Percentiles rank a stretch among this genome's conserved stretches.
Conservation (phyloP, 2,888 invertebrate species). For the Orgyia antiqua region DNA sequence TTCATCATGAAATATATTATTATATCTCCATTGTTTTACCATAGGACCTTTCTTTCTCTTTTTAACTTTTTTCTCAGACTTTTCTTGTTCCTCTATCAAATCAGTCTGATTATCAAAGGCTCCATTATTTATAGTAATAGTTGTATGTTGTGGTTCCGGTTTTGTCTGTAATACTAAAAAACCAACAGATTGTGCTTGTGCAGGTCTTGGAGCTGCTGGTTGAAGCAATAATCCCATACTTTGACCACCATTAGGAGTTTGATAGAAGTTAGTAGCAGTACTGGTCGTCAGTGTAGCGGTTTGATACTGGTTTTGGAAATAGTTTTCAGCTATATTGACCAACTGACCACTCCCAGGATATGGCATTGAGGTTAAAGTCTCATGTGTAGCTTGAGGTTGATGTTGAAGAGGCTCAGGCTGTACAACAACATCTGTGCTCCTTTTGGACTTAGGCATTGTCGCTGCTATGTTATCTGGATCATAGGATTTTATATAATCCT, state of each 20-base stretch:
- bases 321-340: conserved; percentile 71
- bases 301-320: conserved; percentile 71
- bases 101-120: conserved; percentile 36
- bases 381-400: conserved; percentile 41
- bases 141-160: conserved; percentile 53
- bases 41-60: conserved; percentile 65
- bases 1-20: conserved; percentile 77
- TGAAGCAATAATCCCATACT: conserved; percentile 68
- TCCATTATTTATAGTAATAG: conserved; percentile 48
- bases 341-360: conserved; percentile 71
- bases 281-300: conserved; percentile 51
- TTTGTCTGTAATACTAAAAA: conserved; percentile 68
- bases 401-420: conserved; percentile 37
- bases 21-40: conserved; percentile 77
- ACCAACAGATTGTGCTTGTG: conserved; percentile 47
- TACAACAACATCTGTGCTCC: conserved; percentile 45
- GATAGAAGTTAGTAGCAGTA: conserved; percentile 63
- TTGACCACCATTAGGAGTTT: conserved; percentile 58
- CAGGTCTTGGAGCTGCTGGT: conserved; percentile 48
- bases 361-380: conserved; percentile 50
- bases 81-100: conserved; percentile 33
- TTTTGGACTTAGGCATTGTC: conserved; percentile 69
- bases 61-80: conserved; percentile 51
- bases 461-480: conserved; percentile 73
- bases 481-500: conserved; percentile 74